Conservation (phyloP, 2,888 invertebrate genomes). For the Camptogramma bilineatum region DNA sequence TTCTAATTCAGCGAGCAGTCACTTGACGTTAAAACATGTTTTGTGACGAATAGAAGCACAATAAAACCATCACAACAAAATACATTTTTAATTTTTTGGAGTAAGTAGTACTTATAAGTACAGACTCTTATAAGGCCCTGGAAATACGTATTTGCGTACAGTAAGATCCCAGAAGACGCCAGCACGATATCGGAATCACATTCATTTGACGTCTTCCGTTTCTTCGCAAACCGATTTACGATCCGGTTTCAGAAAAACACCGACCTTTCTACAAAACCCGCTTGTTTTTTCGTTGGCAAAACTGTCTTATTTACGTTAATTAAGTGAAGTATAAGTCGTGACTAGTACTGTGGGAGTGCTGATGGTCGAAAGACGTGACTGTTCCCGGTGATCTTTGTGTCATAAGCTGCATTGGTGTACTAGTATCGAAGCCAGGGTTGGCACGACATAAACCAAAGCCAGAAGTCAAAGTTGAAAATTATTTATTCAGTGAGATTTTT, state of each 20-base stretch:
- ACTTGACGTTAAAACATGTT: too few species aligned
- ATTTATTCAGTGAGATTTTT: too few species aligned
- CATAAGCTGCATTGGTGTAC: conserved; percentile 43
- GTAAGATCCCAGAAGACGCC: too few species aligned
- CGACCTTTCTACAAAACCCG: conserved; percentile 65
- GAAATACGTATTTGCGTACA: too few species aligned
- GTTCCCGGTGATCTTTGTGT: conserved; percentile 56
- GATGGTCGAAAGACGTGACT: conserved; percentile 67
- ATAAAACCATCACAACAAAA: too few species aligned
- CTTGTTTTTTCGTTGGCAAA: conserved; percentile 76
- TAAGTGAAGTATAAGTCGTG: conserved; percentile 85
- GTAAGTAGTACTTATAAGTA: too few species aligned
- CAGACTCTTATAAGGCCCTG: too few species aligned
- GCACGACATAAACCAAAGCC: conserved; percentile 11
- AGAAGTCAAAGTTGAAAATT: background rate
- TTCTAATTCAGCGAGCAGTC: too few species aligned
- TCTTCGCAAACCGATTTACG: conserved; percentile 28
- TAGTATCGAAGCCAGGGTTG: conserved; percentile 9
- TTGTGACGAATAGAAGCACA: too few species aligned
- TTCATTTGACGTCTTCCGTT: background rate
- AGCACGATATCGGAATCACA: too few species aligned
- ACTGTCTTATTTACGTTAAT: conserved; percentile 84
- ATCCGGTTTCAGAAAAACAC: conserved; percentile 73
- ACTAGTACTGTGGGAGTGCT: conserved; percentile 77
- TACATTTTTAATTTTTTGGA: too few species aligned